Evolutionary conservation across 2,113 vertebrate species (phyloP).

Genomic region (Bucco capensis): DNA sequence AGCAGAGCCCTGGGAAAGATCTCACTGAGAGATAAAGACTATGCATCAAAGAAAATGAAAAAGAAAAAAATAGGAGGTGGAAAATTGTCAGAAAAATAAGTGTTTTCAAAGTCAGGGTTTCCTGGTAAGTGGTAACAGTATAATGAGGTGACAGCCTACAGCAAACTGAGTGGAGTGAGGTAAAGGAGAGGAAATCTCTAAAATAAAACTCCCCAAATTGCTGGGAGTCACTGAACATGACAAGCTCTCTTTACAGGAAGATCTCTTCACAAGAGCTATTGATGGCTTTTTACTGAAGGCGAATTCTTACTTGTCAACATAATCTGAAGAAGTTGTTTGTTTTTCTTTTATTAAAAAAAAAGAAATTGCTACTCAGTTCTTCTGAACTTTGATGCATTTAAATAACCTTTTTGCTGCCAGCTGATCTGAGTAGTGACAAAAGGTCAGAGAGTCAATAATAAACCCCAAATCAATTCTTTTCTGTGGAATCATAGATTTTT

Average conservation of each 20-base stretch:
- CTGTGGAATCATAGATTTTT: neutral
- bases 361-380: neutral
- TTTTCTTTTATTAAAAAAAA: neutral
- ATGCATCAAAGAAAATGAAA: neutral
- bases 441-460: neutral
- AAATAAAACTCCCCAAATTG: neutral
- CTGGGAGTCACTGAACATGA: neutral
- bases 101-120: neutral
- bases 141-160: conserved; percentile 3
- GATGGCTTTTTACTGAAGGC: neutral
- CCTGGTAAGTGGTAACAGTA: neutral
- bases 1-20: neutral
- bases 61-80: neutral
- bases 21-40: neutral
- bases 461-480: neutral
- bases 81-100: neutral
- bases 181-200: neutral
- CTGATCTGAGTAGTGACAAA: neutral
- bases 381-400: neutral
- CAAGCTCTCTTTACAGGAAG: neutral
- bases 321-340: neutral
- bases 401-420: neutral
- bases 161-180: neutral
- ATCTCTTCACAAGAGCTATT: neutral
- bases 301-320: neutral